Conservation (phyloP, 2,888 invertebrate genomes). For the Philonicus albiceps region DNA sequence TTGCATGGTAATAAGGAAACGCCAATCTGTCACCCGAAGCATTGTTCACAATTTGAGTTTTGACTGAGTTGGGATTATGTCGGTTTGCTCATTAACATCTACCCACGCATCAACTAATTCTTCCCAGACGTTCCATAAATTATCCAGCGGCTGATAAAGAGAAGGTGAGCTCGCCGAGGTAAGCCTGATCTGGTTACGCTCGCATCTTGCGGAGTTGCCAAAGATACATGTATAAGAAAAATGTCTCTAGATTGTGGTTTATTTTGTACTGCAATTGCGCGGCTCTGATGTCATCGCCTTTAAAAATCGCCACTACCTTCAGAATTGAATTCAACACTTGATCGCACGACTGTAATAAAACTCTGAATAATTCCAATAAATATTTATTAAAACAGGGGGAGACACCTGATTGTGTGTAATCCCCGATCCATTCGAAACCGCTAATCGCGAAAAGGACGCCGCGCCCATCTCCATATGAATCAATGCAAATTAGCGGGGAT, state of each 20-base stretch:
- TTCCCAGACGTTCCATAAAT: not conserved
- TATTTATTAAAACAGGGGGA: not conserved
- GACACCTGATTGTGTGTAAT: not conserved
- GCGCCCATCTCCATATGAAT: not conserved
- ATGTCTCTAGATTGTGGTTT: not conserved
- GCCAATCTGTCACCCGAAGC: not conserved
- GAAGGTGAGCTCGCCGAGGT: not conserved
- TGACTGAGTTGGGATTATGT: not conserved
- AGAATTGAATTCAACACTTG: not conserved
- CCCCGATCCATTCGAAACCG: not conserved
- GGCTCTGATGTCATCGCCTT: not conserved
- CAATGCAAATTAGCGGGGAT: not conserved
- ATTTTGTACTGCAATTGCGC: not conserved
- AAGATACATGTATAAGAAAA: not conserved
- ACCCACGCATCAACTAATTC: not conserved
- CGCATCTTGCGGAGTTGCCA: not conserved
- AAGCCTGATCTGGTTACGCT: not conserved
- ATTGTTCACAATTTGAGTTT: not conserved
- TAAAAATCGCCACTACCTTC: not conserved
- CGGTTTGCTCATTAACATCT: not conserved
- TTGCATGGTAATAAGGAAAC: not conserved
- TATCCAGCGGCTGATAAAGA: not conserved
- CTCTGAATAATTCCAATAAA: not conserved
- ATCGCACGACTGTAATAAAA: not conserved
- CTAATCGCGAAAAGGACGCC: not conserved